Base-by-base conservation (phyloP, 2,797 vertebrate genomes). In the Botia almorhae region DNA sequence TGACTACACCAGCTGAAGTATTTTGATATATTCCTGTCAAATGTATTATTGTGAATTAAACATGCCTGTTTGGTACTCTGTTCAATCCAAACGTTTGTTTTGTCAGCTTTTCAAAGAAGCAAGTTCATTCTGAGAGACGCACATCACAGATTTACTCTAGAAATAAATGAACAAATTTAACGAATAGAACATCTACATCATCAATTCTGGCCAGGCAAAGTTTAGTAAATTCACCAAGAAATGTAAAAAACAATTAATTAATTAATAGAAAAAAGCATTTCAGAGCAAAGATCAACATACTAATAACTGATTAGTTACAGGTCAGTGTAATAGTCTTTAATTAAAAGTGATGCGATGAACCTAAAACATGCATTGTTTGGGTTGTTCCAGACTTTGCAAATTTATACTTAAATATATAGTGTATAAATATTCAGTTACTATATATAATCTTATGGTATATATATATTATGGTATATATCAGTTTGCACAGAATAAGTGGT, bases 21-120 rank as follows among this genome's bases (percentile, higher is more conserved):
- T 91, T 92, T 91, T 80, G 19, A 81, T 83, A 85, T 83, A 81
- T 92, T 90, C 78, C 78, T 91, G 91, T 93, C 75, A 86, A 17
- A 88, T 87, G 87, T 91, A 89, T 92, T 83, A 87, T 90, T 91
- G 91, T 93, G 91, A 91, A 93, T 92, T 90, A 91, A 91, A 90
- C 4, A 43, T 87, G 87, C 84, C 89, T 91, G 92, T 91, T 92
- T 90, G 86, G 83, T 89, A 89, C 85, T 86, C n/a, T n/a, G 80
- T 85, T 76, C n/a, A 86, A 83, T 69, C 51, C 1, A 58, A 61
- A 56, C 76, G 65, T 36, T 48, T 83, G 69, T 60, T 50, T 72
- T 74, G 14, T 78, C 39, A 2, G 10, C 12, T 50, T 6, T 74
- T 36, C 0, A 29, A 43, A 16, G 2, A 3, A 46, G 23, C 33